phyloP scores from a whole-genome alignment of 2,113 vertebrate genomes.

The Engystomops pustulosus region DNA sequence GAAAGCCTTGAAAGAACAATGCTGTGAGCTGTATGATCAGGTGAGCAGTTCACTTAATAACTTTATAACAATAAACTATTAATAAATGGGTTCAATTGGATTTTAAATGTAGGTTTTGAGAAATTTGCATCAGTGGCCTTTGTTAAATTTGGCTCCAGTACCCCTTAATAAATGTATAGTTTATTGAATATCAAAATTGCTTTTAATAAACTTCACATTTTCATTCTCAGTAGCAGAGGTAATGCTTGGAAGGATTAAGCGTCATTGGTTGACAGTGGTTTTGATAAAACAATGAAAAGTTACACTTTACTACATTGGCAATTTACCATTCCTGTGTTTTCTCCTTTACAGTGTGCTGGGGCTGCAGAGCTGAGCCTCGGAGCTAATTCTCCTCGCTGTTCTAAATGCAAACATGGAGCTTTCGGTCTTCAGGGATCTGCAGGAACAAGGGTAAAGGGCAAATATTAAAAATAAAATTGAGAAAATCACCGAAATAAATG shows the following conservation, averaged over 20 bases:
- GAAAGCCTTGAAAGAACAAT: slow-evolving; percentile 75
- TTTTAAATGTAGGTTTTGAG: neutral
- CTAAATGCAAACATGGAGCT: slow-evolving; percentile 70
- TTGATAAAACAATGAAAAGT: neutral
- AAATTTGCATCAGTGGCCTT: neutral
- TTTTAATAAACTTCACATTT: neutral
- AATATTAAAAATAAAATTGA: neutral
- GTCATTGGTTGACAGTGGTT: neutral
- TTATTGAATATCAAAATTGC: neutral
- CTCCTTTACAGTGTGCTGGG: slow-evolving; percentile 68
- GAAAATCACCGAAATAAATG: neutral
- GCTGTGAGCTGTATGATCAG: slow-evolving; percentile 74
- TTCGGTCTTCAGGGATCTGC: slow-evolving; percentile 65
- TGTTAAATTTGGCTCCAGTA: neutral
- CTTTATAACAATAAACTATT: too few species aligned
- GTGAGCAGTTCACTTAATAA: too few species aligned
- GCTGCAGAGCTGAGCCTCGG: slow-evolving; percentile 71
- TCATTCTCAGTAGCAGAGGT: neutral
- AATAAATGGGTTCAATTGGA: neutral
- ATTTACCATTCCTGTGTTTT: neutral
- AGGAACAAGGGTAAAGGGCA: slow-evolving; percentile 68
- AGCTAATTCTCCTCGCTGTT: slow-evolving; percentile 66
- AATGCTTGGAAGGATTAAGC: neutral
- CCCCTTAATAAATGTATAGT: neutral
- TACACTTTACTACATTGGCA: neutral